Evolutionary conservation across 2,888 invertebrate species (phyloP), one percentile per base, ranked within the genome.

Genomic region (Zootermopsis nevadensis): DNA sequence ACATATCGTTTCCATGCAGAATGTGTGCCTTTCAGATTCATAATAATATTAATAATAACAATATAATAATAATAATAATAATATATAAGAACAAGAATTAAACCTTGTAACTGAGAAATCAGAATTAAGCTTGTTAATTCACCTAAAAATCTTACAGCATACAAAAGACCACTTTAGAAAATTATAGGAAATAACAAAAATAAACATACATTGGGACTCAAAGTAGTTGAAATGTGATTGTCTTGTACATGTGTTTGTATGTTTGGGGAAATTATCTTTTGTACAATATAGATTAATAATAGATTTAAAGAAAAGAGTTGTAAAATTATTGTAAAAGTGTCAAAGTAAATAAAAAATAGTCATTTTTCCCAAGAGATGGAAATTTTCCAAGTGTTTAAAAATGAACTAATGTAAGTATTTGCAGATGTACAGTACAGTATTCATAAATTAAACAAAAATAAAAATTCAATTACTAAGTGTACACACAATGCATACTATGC

Each of bases 21-120:
- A 82, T 82, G 72, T 82, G 82, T 82, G 82, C 82, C 82, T 82
- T 82, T 77, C 77, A 66, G 60, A 82, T 67, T 66, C 77, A 55
- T 67, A 74, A 74, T 53, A 69, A 69, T 48, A 80, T 24, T 48
- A 81, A 30, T 53, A 72, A 48, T 80, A 33, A 60, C 31, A 33
- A 60, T 55, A 15, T n/a, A 80, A 33, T 48, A 81, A 30, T 53
- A 72, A 48, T 80, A 33, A 60, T 55, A 33, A 60, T 55, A 15
- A 10, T 67, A 33, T 69, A 69, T 77, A 30, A 55, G 33, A 79
- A 35, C 22, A 79, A 79, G 6, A 79, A 79, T 33, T 31, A 60
- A 79, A 31, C 30, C 30, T 48, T 77, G 30, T 79, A 79, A 79
- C 60, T 79, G 79, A 74, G 30, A 60, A 33, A 79, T 53, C 30